A percentile compares a stretch with the other conserved stretches of the same genome.
Conservation (phyloP, 2,888 invertebrate genomes). For the Tridacna crocea region DNA sequence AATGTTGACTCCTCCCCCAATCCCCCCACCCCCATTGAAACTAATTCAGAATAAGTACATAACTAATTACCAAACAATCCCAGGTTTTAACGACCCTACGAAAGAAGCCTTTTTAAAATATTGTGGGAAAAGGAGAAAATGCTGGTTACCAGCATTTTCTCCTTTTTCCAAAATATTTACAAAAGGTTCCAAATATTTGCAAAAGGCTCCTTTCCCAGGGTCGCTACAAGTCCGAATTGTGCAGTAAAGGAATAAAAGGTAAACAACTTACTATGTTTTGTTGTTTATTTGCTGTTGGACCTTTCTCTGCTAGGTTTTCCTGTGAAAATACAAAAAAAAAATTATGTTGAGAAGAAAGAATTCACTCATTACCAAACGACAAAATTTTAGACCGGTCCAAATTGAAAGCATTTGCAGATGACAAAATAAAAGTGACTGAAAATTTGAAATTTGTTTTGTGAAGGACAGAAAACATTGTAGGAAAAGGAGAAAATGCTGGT, state of each 20-base stretch:
- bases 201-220: too few species aligned
- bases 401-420: neutral
- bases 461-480: neutral
- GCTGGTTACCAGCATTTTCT: too few species aligned
- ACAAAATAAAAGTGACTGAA: neutral
- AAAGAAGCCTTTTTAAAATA: too few species aligned
- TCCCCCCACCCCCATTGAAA: too few species aligned
- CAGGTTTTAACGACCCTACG: too few species aligned
- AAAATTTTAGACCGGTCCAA: neutral
- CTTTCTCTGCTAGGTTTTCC: constrained; percentile 61
- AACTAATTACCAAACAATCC: too few species aligned
- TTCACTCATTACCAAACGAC: neutral
- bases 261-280: constrained; percentile 62
- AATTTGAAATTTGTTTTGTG: neutral
- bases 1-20: too few species aligned
- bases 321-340: constrained; percentile 25
- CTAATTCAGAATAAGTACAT: too few species aligned
- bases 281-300: constrained; percentile 49
- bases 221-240: neutral
- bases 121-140: too few species aligned
- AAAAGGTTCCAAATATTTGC: too few species aligned
- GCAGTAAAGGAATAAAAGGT: neutral
- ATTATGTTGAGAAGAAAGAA: neutral
- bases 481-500: neutral
- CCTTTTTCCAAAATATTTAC: too few species aligned